Evolutionary conservation across 2,888 invertebrate species (phyloP).

Genomic region (Nasonovia ribisnigri): DNA sequence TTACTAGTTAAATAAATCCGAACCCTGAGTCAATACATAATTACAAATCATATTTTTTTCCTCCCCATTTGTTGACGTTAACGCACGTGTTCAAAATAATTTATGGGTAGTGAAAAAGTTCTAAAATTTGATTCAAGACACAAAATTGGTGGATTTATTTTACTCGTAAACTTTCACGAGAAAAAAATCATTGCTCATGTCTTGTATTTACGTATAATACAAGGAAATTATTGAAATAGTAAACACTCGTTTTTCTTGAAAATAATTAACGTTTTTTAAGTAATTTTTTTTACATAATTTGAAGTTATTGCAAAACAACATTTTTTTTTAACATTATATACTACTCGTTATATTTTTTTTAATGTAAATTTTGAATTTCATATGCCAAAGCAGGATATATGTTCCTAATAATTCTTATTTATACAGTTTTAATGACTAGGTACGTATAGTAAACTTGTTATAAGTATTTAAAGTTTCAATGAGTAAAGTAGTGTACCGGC

Average conservation of each 20-base stretch:
- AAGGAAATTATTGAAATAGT: no score
- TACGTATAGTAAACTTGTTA: not conserved
- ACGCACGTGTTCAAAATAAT: not conserved
- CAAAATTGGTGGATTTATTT: not conserved
- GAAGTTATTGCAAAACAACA: not conserved
- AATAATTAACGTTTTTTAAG: not conserved
- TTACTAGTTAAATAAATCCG: not conserved
- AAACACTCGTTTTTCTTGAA: not conserved
- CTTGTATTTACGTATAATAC: not conserved
- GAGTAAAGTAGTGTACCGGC: not conserved
- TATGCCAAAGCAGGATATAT: not conserved
- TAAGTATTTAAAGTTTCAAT: not conserved
- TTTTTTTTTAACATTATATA: not conserved
- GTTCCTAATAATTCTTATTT: not conserved
- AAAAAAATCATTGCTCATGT: not conserved
- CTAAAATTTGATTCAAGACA: not conserved
- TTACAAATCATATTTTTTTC: not conserved
- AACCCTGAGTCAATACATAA: not conserved
- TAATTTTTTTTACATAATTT: not conserved
- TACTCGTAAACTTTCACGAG: not conserved
- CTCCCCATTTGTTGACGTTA: not conserved
- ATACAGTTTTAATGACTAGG: not conserved
- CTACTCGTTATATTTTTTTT: not conserved
- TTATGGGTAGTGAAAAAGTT: not conserved
- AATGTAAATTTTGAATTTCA: not conserved